A percentile compares a stretch with the other conserved stretches of the same genome.
phyloP scores from a whole-genome alignment of 2,888 invertebrate genomes.

The Papilio demoleus region DNA sequence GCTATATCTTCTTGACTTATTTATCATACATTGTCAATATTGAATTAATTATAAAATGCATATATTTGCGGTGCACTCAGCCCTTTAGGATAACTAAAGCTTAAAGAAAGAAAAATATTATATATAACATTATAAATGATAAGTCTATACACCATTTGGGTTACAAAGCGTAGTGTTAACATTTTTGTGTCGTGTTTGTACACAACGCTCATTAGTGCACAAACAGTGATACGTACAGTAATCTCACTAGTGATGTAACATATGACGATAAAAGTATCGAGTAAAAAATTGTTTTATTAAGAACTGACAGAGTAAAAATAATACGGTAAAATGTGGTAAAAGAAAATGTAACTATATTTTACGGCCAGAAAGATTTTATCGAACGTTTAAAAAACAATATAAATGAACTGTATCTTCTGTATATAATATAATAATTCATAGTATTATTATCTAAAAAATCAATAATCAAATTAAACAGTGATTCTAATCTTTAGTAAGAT shows the following conservation, averaged over 20 bases:
- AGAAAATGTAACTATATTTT: not conserved
- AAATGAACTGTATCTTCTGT: not conserved
- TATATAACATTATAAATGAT: conserved; percentile 22
- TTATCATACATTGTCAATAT: too few relatives aligned
- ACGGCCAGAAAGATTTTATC: not conserved
- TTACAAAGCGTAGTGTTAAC: conserved; percentile 31
- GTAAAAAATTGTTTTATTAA: not conserved
- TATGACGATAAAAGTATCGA: conserved; percentile 15
- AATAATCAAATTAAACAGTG: too few relatives aligned
- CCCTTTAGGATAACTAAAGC: not conserved
- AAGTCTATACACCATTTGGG: not conserved
- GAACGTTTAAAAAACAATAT: not conserved
- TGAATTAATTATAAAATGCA: too few relatives aligned
- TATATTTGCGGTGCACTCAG: too few relatives aligned
- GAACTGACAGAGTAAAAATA: not conserved
- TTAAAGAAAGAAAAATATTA: not conserved
- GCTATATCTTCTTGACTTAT: too few relatives aligned
- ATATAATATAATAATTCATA: too few relatives aligned
- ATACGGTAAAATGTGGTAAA: not conserved
- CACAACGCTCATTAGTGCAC: conserved; percentile 40
- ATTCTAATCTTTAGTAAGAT: too few relatives aligned
- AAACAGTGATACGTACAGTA: conserved; percentile 51
- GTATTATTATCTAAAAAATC: too few relatives aligned
- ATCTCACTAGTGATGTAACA: conserved; percentile 46
- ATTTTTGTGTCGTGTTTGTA: conserved; percentile 32